Conservation (phyloP, 2,888 invertebrate species). For the Yponomeuta sedellus region DNA sequence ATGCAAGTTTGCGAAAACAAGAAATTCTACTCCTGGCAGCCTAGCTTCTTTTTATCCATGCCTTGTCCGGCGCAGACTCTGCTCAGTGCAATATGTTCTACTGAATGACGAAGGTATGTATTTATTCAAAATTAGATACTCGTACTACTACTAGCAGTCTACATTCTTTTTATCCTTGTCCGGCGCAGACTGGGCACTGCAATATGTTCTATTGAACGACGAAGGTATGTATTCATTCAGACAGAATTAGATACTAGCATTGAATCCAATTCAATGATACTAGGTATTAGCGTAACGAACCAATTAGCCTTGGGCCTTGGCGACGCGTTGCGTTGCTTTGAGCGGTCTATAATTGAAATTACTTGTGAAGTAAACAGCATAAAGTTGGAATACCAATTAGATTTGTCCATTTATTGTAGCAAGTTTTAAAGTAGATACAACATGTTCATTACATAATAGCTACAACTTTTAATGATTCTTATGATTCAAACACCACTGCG, state of each 20-base stretch:
- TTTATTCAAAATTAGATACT: background rate
- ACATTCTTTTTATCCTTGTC: no score
- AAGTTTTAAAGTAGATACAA: background rate
- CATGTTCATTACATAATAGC: background rate
- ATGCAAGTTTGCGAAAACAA: background rate
- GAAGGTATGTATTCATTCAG: no score
- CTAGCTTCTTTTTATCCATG: background rate
- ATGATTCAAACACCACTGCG: no score
- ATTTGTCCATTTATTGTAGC: background rate
- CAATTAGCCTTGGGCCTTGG: conserved; percentile 5
- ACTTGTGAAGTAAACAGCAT: background rate
- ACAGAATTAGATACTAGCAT: background rate
- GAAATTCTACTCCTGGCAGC: background rate
- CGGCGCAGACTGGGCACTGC: no score
- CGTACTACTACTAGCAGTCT: background rate
- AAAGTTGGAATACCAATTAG: background rate
- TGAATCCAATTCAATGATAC: no score
- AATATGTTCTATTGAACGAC: background rate
- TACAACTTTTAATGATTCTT: background rate
- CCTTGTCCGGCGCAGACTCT: no score
- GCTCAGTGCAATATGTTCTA: background rate
- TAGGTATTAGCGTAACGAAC: conserved; percentile 10
- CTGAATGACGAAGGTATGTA: background rate
- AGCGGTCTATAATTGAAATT: background rate
- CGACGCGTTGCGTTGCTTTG: conserved; percentile 5